Evolutionary conservation across 2,888 invertebrate genomes (phyloP).

Genomic region (Hoplodrina blanda): DNA sequence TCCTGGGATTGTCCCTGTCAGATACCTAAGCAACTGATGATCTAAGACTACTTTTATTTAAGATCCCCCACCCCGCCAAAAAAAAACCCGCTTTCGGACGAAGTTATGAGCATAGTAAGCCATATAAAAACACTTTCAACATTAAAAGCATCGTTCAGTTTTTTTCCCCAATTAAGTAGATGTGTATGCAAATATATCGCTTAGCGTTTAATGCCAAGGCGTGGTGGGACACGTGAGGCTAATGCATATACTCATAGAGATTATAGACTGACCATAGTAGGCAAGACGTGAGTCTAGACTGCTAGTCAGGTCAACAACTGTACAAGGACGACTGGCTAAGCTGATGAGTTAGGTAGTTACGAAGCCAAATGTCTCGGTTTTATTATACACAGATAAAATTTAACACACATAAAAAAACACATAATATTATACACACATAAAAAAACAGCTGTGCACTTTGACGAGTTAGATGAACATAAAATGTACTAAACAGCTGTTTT

Average conservation of each 20-base stretch:
- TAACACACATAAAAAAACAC: too few relatives aligned
- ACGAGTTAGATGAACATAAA: too few relatives aligned
- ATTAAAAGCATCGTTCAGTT: neutral
- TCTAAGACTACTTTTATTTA: too few relatives aligned
- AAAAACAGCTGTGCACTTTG: too few relatives aligned
- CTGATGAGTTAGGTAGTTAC: neutral
- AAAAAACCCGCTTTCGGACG: too few relatives aligned
- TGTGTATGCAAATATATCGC: constrained; percentile 20
- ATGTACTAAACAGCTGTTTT: too few relatives aligned
- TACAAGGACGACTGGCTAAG: constrained; percentile 31
- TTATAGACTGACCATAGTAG: neutral
- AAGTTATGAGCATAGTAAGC: neutral
- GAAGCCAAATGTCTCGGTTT: neutral
- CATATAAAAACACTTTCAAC: neutral
- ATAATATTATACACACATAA: too few relatives aligned
- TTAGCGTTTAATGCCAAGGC: constrained; percentile 31
- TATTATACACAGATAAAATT: too few relatives aligned
- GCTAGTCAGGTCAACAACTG: constrained; percentile 16
- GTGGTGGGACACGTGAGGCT: constrained; percentile 37
- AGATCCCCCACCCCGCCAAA: too few relatives aligned
- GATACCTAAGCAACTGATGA: too few relatives aligned
- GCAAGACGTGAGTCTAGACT: neutral
- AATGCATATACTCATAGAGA: neutral
- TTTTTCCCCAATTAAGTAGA: constrained; percentile 26
- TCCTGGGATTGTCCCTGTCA: too few relatives aligned